These are phyloP conservation scores for Acronicta aceris DNA, from an alignment of 2,888 invertebrate genomes.

Conservation along the genomic window DNA sequence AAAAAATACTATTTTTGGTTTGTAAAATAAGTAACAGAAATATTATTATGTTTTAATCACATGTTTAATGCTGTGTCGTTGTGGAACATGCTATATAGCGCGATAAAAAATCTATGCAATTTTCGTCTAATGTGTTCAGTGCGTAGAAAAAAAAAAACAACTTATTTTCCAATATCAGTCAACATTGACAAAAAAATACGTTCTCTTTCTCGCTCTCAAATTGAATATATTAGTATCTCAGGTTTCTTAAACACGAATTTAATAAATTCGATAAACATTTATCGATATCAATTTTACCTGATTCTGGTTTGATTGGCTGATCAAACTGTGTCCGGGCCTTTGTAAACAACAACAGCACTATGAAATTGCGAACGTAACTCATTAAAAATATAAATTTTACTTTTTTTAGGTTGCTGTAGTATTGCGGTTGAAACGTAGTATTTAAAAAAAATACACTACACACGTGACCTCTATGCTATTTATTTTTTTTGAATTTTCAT, in stretches of 20 bases:
- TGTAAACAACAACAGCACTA: no score
- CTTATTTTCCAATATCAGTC: conserved; percentile 1
- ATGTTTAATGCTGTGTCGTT: not conserved
- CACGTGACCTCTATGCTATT: no score
- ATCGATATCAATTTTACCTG: conserved; percentile 1
- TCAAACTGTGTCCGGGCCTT: no score
- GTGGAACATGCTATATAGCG: not conserved
- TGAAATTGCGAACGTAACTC: no score
- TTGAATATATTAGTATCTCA: conserved; percentile 7
- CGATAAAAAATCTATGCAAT: no score
- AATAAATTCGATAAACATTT: not conserved
- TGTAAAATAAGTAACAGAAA: not conserved
- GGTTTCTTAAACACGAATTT: not conserved
- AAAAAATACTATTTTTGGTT: no score
- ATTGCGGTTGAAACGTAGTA: no score
- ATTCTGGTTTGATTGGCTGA: conserved; percentile 12
- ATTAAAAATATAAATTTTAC: no score
- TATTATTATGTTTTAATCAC: not conserved
- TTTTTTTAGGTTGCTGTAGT: no score
- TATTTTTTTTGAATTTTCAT: no score
- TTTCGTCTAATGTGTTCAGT: conserved; percentile 23
- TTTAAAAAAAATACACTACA: no score
- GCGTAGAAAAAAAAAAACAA: not conserved
- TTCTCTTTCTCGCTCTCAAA: conserved; percentile 26
- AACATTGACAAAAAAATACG: not conserved